Percentiles rank a stretch among this genome's conserved stretches.
Conservation (phyloP, 2,888 invertebrate genomes). For the Shargacucullia verbasci region DNA sequence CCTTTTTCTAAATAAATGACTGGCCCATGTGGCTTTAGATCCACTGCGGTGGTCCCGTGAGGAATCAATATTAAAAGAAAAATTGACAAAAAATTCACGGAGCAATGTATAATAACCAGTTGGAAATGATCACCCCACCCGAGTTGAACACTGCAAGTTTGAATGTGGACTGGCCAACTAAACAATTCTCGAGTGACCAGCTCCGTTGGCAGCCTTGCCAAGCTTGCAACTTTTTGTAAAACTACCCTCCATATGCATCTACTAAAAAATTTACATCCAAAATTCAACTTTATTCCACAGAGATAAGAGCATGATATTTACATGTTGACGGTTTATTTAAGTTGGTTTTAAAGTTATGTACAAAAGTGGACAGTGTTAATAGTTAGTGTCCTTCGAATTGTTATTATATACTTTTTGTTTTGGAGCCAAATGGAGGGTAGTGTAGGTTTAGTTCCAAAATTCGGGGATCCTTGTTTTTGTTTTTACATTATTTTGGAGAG, state of each 20-base stretch:
- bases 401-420: constrained; percentile 78
- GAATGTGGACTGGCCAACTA: constrained; percentile 74
- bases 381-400: constrained; percentile 77
- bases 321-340: constrained; percentile 4
- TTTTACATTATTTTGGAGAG: constrained; percentile 38
- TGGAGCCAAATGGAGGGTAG: constrained; percentile 72
- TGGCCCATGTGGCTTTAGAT: too few species aligned
- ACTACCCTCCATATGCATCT: constrained; percentile 37
- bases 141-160: constrained; percentile 59
- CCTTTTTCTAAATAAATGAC: too few species aligned
- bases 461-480: constrained; percentile 32
- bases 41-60: too few species aligned
- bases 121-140: constrained; percentile 52
- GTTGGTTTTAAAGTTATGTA: constrained; percentile 65
- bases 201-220: constrained; percentile 76
- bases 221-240: constrained; percentile 69
- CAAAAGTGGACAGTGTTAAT: constrained; percentile 80
- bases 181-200: constrained; percentile 83
- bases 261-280: constrained; percentile 15
- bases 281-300: constrained; percentile 14
- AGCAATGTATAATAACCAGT: constrained; percentile 59
- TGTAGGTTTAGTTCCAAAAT: constrained; percentile 47
- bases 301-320: background rate
- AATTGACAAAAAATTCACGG: constrained; percentile 5
- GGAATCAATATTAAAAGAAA: too few species aligned